Base-by-base conservation (phyloP, 2,888 invertebrate species). In the Sarcophaga variegata region DNA sequence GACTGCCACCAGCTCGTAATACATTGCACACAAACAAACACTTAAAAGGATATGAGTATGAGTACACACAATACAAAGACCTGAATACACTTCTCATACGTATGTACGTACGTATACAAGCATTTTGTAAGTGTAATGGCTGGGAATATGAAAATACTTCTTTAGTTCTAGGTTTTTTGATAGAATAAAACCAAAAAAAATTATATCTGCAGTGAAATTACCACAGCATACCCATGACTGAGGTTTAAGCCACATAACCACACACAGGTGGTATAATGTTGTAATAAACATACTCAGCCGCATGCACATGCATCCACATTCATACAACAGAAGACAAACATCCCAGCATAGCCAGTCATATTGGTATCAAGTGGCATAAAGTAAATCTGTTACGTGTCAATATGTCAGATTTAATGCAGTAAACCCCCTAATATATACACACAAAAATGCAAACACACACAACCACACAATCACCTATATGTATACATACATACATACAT, bases 381-480 rank as follows among this genome's bases (percentile, higher is more conserved):
- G 66, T 78, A 81, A 86, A 81, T 77, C 83, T 81, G 80, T 63
- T 83, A 72, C 54, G 59, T 86, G 83, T 81, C 86, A 86, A 83
- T 83, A 81, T 81, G 86, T 83, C 81, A 83, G 70, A 74, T 81
- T 74, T 78, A 78, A 83, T 86, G 86, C 86, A 86, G 82, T 83
- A 79, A 76, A 79, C 82, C 80, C 82, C 80, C 62, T 64, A 76
- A 76, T 70, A 54, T 49, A 66, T 70, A 12, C 66, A 49, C 67
- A 54, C 14, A 81, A 67, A 79, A 25, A 45, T 25, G 69, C 59
- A 17, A 10, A 45, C 22, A 25, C 14, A 70, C n/a, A 71, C 4
- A 47, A 14, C 20, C 37, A 59, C 12, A 60, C 45, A 59, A 4
- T 25, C 6, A 22, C 27, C 45, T 22, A 63, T 25, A 70, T 11